Base-by-base conservation (phyloP, 2,113 vertebrate genomes). In the Polyodon spathula region DNA sequence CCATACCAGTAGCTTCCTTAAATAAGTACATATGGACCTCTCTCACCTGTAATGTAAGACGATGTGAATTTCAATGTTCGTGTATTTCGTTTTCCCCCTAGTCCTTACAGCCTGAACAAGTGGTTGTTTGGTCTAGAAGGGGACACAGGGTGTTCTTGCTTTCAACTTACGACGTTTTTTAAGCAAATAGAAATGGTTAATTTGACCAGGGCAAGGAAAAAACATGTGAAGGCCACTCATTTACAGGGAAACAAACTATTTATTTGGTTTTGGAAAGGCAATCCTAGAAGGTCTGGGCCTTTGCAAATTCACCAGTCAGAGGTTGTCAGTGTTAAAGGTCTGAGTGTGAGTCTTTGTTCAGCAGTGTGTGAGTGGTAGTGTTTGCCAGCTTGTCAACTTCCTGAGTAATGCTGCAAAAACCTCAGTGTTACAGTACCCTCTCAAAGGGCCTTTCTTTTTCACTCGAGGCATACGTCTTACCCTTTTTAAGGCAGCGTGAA, bases 381-480 rank as follows among this genome's bases (percentile, higher is more conserved):
- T 88, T 86, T 82, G 79, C 64, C 0, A 37, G 63, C 78, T 73
- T 73, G 68, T 65, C 72, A 44, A 17, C 77, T 88, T 88, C 86
- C 84, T 85, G 85, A 55, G 53, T 9, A 9, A 3, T 8, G 4
- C 17, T 53, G 7, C 37, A 50, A 50, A 63, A 40, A 61, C 64
- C 72, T 78, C 43, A 40, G 5, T 57, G 37, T 46, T 40, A 39
- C 12, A 44, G 54, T n/a, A 48, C 50, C 40, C 54, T 50, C 74
- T 88, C 73, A 87, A 86, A 87, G 78, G 75, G 9, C 59, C 73
- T 84, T 88, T 87, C 53, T 55, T 89, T 83, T 86, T 84, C 73
- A 12, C 15, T 58, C 15, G 5, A 55, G 17, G 53, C 53, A 37
- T 55, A 7, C 4, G 2, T 17, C 8, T 55, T 27, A 9, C 53